A percentile compares a stretch with the other conserved stretches of the same genome.
Evolutionary conservation across 2,888 invertebrate species (phyloP).

Genomic region (Byasa hedistus): DNA sequence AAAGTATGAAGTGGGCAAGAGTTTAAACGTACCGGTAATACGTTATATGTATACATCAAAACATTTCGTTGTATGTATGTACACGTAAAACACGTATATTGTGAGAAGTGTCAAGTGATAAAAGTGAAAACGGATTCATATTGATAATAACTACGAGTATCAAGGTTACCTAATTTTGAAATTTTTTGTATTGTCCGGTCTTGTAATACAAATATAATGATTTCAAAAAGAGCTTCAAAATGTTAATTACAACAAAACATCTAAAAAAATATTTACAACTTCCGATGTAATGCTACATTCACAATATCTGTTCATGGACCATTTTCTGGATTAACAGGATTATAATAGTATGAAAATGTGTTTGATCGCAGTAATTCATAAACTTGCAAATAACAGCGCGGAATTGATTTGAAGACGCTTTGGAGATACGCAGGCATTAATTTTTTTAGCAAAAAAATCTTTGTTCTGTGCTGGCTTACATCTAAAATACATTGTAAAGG

Average conservation of each 20-base stretch:
- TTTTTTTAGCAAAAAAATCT: too few relatives aligned
- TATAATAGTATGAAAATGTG: too few relatives aligned
- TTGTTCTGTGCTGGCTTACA: too few relatives aligned
- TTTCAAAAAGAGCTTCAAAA: not conserved
- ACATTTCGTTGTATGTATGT: not conserved
- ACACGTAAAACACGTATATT: not conserved
- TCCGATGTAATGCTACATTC: too few relatives aligned
- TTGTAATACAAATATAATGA: not conserved
- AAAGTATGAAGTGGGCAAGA: constrained; percentile 14
- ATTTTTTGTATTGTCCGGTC: not conserved
- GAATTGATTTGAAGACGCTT: too few relatives aligned
- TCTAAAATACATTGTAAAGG: too few relatives aligned
- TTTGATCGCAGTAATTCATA: too few relatives aligned
- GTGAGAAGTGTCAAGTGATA: constrained; percentile 26
- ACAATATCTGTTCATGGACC: too few relatives aligned
- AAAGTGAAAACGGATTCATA: constrained; percentile 8
- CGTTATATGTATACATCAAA: not conserved
- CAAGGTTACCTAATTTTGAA: constrained; percentile 23
- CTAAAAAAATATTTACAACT: not conserved
- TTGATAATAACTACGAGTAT: not conserved
- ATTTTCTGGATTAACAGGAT: too few relatives aligned
- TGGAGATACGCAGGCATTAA: too few relatives aligned
- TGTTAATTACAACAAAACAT: not conserved
- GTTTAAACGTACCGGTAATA: not conserved
- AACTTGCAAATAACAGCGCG: too few relatives aligned